A percentile compares a stretch with the other conserved stretches of the same genome.
These are phyloP conservation scores for Brachirus orientalis DNA, from an alignment of 2,113 vertebrate species.

Conservation along the genomic window DNA sequence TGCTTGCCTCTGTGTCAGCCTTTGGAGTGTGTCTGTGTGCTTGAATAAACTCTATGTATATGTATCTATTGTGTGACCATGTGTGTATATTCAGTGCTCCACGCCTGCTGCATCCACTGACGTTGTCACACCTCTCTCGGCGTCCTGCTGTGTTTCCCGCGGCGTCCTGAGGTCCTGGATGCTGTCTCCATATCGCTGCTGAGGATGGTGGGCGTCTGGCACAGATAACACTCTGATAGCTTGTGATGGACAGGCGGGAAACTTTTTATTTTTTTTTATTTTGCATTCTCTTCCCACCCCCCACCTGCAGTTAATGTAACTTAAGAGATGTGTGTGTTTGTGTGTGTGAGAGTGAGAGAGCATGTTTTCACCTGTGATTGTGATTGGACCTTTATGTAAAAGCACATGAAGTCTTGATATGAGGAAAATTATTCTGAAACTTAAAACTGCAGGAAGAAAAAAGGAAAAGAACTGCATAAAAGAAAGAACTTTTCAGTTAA, in stretches of 20 bases:
- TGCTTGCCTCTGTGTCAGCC: conserved; percentile 54
- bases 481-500: too few relatives aligned
- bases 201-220: conserved; percentile 80
- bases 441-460: too few relatives aligned
- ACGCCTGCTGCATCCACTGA: conserved; percentile 67
- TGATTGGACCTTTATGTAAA: too few relatives aligned
- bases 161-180: conserved; percentile 76
- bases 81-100: conserved; percentile 53
- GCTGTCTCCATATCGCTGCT: conserved; percentile 73
- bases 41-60: conserved; percentile 14
- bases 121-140: conserved; percentile 78
- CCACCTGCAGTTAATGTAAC: conserved; percentile 54
- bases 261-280: conserved; percentile 51
- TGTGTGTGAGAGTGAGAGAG: background rate
- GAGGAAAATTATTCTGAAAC: too few relatives aligned
- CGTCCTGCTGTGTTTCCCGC: conserved; percentile 79
- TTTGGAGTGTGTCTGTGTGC: conserved; percentile 37
- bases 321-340: conserved; percentile 31
- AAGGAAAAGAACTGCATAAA: too few relatives aligned
- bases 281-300: conserved; percentile 35
- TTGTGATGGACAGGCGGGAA: conserved; percentile 77
- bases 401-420: too few relatives aligned
- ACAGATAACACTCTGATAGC: conserved; percentile 78
- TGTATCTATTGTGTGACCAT: conserved; percentile 49
- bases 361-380: conserved; percentile 1